Conservation (phyloP, 2,797 vertebrate genomes). For the Kryptolebias ocellatus region DNA sequence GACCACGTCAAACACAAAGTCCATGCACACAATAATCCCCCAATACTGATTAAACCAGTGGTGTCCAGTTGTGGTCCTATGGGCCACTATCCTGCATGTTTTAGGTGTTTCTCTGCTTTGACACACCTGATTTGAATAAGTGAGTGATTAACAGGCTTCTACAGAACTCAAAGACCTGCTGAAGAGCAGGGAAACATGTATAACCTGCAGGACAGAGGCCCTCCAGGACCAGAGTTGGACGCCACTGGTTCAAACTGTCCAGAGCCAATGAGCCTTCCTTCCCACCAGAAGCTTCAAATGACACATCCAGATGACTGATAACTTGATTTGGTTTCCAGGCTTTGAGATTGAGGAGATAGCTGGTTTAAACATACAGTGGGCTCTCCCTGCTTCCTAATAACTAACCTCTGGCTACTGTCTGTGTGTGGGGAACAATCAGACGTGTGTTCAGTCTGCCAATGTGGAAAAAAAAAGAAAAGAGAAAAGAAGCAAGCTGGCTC, state of each 20-base stretch:
- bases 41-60: slow-evolving; percentile 11
- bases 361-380: slow-evolving; percentile 52
- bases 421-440: slow-evolving; percentile 49
- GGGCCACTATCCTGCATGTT: too few species aligned
- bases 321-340: slow-evolving; percentile 11
- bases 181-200: too few species aligned
- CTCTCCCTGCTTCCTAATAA: slow-evolving; percentile 60
- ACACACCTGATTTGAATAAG: too few species aligned
- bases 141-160: too few species aligned
- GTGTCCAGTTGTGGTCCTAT: too few species aligned
- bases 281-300: slow-evolving; percentile 50
- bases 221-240: too few species aligned
- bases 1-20: too few species aligned
- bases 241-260: slow-evolving; percentile 13
- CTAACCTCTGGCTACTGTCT: slow-evolving; percentile 65
- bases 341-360: slow-evolving; percentile 20
- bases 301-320: slow-evolving; percentile 40
- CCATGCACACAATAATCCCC: not conserved
- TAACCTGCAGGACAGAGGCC: too few species aligned
- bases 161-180: too few species aligned
- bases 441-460: slow-evolving; percentile 23
- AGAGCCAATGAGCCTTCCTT: slow-evolving; percentile 39
- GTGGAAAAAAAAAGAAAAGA: slow-evolving; percentile 16
- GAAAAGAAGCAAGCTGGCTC: slow-evolving; percentile 35
- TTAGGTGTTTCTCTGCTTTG: too few species aligned